These are phyloP conservation scores for Bombus balteatus DNA, from an alignment of 1,140 invertebrate genomes.

Conservation along the genomic window DNA sequence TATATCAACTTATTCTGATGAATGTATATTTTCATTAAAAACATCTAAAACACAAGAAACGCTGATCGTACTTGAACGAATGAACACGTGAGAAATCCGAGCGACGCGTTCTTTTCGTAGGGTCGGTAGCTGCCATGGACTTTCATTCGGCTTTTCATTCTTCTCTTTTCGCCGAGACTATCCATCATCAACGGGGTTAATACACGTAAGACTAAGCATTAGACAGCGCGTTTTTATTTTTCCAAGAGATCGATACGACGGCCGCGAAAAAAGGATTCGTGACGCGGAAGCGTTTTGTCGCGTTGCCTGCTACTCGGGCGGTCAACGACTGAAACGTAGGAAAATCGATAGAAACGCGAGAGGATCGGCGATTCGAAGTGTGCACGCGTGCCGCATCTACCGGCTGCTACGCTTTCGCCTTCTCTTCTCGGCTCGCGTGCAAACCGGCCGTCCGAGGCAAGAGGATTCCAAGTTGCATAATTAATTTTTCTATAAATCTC, in stretches of 20 bases:
- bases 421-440: background rate
- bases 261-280: background rate
- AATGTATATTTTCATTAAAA: no score
- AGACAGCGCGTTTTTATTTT: background rate
- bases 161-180: background rate
- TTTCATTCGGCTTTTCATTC: background rate
- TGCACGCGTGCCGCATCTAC: background rate
- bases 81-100: fast-evolving
- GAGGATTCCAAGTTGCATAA: conserved; percentile 59
- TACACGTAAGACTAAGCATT: background rate
- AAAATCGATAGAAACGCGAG: conserved; percentile 45
- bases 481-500: conserved; percentile 68
- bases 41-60: no score
- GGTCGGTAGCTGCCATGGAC: no score
- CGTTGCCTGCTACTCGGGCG: background rate
- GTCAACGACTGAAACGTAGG: conserved; percentile 30
- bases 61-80: no score
- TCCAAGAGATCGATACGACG: conserved; percentile 5
- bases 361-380: background rate
- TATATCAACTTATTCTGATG: no score
- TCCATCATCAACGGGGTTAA: background rate
- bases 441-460: no score
- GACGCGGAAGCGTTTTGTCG: conserved; percentile 24
- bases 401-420: no score
- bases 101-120: no score